Evolutionary conservation across 53 echinoderm and acorn worm genomes (phyloP).

Genomic region (Apostichopus leukothele): DNA sequence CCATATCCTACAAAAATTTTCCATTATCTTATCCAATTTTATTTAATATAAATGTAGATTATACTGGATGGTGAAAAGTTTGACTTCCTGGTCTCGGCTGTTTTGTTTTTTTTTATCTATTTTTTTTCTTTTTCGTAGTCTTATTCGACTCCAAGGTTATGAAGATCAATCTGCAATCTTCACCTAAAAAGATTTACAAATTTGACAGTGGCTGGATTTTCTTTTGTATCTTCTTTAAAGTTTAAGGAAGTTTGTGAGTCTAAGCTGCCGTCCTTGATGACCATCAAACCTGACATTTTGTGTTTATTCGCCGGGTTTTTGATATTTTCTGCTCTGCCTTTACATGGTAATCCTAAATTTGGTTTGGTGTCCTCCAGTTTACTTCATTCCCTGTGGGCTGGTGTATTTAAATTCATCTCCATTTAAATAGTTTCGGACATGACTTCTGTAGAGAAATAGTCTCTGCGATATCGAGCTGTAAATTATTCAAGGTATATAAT

Average conservation of each 20-base stretch:
- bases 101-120: too few species aligned
- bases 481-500: too few species aligned
- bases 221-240: background rate
- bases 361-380: background rate
- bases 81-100: too few species aligned
- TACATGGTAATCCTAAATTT: background rate
- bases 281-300: background rate
- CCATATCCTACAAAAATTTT: too few species aligned
- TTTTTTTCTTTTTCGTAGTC: background rate
- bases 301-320: background rate
- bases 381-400: background rate
- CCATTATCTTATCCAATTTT: too few species aligned
- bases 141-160: background rate
- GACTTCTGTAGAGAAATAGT: too few species aligned
- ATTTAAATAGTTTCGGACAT: too few species aligned
- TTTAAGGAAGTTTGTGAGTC: background rate
- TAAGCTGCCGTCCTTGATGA: background rate
- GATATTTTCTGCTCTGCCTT: too few species aligned
- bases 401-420: too few species aligned
- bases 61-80: too few species aligned
- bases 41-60: too few species aligned
- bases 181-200: background rate
- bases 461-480: too few species aligned
- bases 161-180: background rate
- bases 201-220: background rate